These are phyloP conservation scores for Ivindomyrus marchei DNA, from an alignment of 2,113 vertebrate genomes.

Conservation along the genomic window DNA sequence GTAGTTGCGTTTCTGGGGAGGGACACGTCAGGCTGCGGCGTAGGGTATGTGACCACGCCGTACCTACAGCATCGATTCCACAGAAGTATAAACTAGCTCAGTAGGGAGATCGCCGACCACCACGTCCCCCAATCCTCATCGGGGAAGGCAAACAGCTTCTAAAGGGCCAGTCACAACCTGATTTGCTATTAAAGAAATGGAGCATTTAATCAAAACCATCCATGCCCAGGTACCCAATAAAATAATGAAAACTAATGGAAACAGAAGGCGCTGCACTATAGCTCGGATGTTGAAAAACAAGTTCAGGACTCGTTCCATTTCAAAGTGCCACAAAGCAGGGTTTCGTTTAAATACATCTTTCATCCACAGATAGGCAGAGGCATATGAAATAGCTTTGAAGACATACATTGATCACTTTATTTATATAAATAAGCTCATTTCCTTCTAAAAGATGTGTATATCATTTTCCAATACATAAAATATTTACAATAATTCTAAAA, in stretches of 20 bases:
- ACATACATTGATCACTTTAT: conserved; percentile 32
- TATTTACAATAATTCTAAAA: conserved; percentile 46
- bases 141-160: conserved; percentile 22
- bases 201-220: conserved; percentile 69
- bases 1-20: neutral
- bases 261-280: conserved; percentile 19
- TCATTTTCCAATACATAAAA: conserved; percentile 37
- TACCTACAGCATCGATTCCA: neutral
- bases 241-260: neutral
- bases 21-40: neutral
- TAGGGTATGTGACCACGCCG: neutral
- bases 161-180: conserved; percentile 56
- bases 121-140: neutral
- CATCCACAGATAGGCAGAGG: conserved; percentile 21
- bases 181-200: conserved; percentile 78
- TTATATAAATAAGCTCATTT: conserved; percentile 47
- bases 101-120: neutral
- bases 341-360: conserved; percentile 24
- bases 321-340: conserved; percentile 24
- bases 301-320: conserved; percentile 37
- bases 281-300: conserved; percentile 26
- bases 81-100: neutral
- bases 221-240: conserved; percentile 58
- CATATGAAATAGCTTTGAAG: conserved; percentile 32
- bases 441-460: conserved; percentile 42